Evolutionary conservation across 2,888 invertebrate genomes (phyloP).

Genomic region (Physocephala rufipes): DNA sequence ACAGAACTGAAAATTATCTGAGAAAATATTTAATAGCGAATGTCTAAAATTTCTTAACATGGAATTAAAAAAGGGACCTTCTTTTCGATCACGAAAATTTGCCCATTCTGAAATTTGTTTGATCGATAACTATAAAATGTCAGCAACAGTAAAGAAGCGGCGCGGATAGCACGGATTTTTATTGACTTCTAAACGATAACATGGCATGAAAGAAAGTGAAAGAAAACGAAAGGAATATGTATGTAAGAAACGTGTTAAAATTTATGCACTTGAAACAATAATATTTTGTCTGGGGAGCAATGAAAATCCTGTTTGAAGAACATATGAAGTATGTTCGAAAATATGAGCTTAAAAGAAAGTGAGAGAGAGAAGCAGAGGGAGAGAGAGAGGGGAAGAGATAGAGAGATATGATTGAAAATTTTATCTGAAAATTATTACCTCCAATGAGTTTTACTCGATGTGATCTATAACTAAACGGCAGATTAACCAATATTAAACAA

Average conservation of each 20-base stretch:
- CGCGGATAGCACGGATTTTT: slow-evolving; percentile 5
- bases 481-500: too few relatives aligned
- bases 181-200: slow-evolving; percentile 27
- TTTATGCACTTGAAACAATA: slow-evolving; percentile 20
- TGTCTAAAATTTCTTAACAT: too few relatives aligned
- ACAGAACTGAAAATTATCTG: too few relatives aligned
- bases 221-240: slow-evolving; percentile 2
- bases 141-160: slow-evolving; percentile 44
- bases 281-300: slow-evolving; percentile 14
- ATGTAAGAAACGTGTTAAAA: slow-evolving; percentile 9
- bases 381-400: neutral
- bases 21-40: too few relatives aligned
- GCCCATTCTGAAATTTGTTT: slow-evolving; percentile 54
- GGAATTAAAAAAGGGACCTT: neutral
- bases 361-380: neutral
- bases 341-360: neutral
- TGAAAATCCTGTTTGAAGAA: too few relatives aligned
- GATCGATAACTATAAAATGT: slow-evolving; percentile 56
- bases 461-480: too few relatives aligned
- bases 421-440: too few relatives aligned
- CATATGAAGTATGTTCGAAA: neutral
- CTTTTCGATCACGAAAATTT: neutral
- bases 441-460: too few relatives aligned
- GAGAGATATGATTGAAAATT: too few relatives aligned
- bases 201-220: neutral